Percentiles rank a stretch among this genome's conserved stretches.
These are phyloP conservation scores for Haplotaxodon microlepis DNA, from an alignment of 2,113 vertebrate genomes.

Conservation along the genomic window DNA sequence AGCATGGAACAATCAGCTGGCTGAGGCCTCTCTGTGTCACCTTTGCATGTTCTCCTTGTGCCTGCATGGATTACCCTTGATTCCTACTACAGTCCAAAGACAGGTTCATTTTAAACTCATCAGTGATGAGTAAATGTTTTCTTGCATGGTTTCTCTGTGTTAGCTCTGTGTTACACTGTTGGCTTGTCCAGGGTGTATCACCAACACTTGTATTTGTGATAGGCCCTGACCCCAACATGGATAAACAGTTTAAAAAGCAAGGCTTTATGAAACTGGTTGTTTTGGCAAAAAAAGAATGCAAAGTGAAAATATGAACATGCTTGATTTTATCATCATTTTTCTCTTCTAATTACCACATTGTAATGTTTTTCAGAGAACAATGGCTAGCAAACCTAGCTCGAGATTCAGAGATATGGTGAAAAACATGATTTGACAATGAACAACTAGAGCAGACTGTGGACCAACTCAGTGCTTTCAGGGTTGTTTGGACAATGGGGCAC, in stretches of 20 bases:
- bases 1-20: background rate
- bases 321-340: background rate
- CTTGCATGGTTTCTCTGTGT: background rate
- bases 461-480: background rate
- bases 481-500: background rate
- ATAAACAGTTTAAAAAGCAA: background rate
- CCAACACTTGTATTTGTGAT: background rate
- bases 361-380: background rate
- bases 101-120: background rate
- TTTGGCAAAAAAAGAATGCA: background rate
- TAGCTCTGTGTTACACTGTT: background rate
- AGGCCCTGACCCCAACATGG: background rate
- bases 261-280: background rate
- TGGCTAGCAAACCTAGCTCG: fast-evolving
- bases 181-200: background rate
- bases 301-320: background rate
- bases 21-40: background rate
- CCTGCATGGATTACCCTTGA: background rate
- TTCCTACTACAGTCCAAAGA: background rate
- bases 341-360: background rate
- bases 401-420: background rate
- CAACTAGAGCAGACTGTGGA: background rate
- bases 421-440: fast-evolving
- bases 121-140: background rate
- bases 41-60: background rate